Base-by-base conservation (phyloP, 2,888 invertebrate genomes). In the Rosalia funebris region DNA sequence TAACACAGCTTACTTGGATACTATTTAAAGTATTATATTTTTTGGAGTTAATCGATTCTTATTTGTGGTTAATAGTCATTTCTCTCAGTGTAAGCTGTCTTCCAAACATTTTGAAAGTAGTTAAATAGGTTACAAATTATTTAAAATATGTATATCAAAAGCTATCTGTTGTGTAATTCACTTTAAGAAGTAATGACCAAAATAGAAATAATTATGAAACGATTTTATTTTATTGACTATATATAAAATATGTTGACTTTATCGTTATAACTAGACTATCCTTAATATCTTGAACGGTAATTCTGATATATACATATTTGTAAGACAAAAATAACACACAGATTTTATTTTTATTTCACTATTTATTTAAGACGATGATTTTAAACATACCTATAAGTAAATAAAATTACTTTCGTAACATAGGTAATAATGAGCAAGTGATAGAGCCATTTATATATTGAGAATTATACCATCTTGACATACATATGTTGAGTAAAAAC, bases 401-500 rank as follows among this genome's bases (percentile, higher is more conserved):
- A 61, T 57, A 57, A 53, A 50, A 58, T 57, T 59, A 50, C 55
- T 57, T 50, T 45, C 53, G 54, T 63, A 60, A 39, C 42, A 45
- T 56, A 46, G 25, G 41, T n/a, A n/a, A n/a, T 48, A 60, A 67
- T 71, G 71, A 71, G 71, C 71, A 71, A 71, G 64, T 63, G 65
- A 70, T 67, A 71, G 69, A 71, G 66, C 71, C 63, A 62, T 68
- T n/a, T 65, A 62, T 52, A 61, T 32, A 19, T 58, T 67, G 47
- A 55, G 46, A 53, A 50, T 44, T 42, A 58, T 46, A 55, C 44
- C 48, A 39, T 47, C 55, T 50, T 63, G 59, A 63, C 60, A 65
- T 62, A 48, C n/a, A 64, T 60, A 65, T 65, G 63, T 67, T 65
- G 67, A 71, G 69, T 68, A 71, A 68, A 72, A 72, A 69, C 67